Base-by-base conservation (phyloP, 2,888 invertebrate species). In the Tipula helvola region DNA sequence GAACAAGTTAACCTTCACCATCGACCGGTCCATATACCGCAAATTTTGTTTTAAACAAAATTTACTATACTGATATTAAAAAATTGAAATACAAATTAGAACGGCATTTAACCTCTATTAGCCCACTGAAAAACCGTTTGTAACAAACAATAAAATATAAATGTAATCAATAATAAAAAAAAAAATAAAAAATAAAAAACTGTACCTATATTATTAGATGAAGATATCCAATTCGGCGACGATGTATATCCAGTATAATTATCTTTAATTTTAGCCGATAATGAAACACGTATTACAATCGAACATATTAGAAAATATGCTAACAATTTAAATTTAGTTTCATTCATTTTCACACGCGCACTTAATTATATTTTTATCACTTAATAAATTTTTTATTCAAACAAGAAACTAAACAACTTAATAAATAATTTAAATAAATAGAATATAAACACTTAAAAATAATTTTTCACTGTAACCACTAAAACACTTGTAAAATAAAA, bases 161-260 rank as follows among this genome's bases (percentile, higher is more conserved):
- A 44, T 44, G 12, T 44, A 44, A 10, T 10, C 44, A 44, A 10
- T 10, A 10, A 7, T 36, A 83, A 10, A 83, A 36, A n/a, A 41
- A n/a, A 84, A 39, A 84, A 84, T 39, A 13, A 39, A 84, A 7
- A 84, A 84, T 84, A 39, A 84, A 39, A 28, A 12, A 28, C 71
- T 12, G 13, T 84, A 84, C 84, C 84, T 84, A 84, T 84, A 84
- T 84, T 84, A 39, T 84, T 84, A 39, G 39, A 36, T 39, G 39
- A 7, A 3, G 41, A 84, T 84, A 84, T 85, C 85, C 85, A 85
- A 42, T 85, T 85, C 28, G 85, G 85, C 18, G 85, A 10, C 28
- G 44, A 18, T 85, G 42, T 39, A 44, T 85, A 39, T 85, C 85
- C 42, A 18, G 85, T 85, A 85, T 85, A 42, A 42, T 85, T 85